phyloP scores from a whole-genome alignment of 2,888 invertebrate genomes.

The Heliconius aoede region DNA sequence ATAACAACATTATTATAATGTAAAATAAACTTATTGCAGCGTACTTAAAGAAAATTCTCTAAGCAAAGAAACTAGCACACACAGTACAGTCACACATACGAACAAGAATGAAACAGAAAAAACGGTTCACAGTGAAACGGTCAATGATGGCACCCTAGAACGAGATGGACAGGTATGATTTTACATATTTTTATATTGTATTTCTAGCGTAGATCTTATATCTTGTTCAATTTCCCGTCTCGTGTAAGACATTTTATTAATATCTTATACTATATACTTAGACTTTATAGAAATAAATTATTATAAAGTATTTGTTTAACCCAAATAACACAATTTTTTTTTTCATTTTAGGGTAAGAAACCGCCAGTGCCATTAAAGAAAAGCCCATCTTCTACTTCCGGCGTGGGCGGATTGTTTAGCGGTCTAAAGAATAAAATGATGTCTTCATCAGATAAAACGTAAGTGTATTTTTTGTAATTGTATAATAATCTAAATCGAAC shows the following conservation, averaged over 20 bases:
- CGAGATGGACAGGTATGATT: constrained; percentile 66
- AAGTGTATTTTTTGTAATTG: constrained; percentile 44
- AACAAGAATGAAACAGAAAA: constrained; percentile 75
- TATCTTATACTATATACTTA: too few species aligned
- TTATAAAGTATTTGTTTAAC: neutral
- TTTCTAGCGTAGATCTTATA: too few species aligned
- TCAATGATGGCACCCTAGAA: constrained; percentile 59
- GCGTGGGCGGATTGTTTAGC: constrained; percentile 82
- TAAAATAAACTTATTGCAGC: constrained; percentile 56
- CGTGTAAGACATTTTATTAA: too few species aligned
- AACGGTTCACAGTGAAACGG: constrained; percentile 66
- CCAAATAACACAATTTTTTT: neutral
- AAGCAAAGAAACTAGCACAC: constrained; percentile 71
- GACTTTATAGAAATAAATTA: too few species aligned
- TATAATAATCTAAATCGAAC: too few species aligned
- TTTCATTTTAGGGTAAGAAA: constrained; percentile 78
- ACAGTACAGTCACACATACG: constrained; percentile 72
- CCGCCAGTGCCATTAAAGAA: constrained; percentile 88
- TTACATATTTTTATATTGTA: neutral
- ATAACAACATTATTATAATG: neutral
- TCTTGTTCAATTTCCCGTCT: too few species aligned
- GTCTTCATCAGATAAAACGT: constrained; percentile 79
- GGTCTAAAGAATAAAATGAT: constrained; percentile 85
- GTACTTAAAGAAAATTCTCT: constrained; percentile 74
- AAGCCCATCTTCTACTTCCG: constrained; percentile 83